Percentiles rank a stretch among this genome's conserved stretches.
phyloP scores from a whole-genome alignment of 2,888 invertebrate genomes.

The Cactoblastis cactorum region DNA sequence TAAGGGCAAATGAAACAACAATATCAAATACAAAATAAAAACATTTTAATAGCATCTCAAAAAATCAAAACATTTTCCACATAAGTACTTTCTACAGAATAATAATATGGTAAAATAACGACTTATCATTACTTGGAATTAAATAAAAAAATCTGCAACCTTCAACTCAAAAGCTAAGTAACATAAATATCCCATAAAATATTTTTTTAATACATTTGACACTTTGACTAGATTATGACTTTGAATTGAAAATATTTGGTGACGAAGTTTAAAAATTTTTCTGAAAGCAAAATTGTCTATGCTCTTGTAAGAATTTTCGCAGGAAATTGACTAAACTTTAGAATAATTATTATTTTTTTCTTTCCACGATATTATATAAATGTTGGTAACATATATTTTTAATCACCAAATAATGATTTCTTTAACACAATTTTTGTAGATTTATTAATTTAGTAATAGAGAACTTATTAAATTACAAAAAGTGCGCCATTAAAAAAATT shows the following conservation, averaged over 20 bases:
- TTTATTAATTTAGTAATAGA: no score
- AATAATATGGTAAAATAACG: slow-evolving; percentile 25
- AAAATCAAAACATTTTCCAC: slow-evolving; percentile 36
- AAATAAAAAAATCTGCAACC: neutral
- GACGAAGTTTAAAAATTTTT: no score
- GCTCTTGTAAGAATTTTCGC: no score
- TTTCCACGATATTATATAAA: no score
- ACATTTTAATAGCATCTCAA: slow-evolving; percentile 50
- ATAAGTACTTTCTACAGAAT: slow-evolving; percentile 29
- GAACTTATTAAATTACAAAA: no score
- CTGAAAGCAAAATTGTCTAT: no score
- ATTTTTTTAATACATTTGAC: slow-evolving; percentile 8
- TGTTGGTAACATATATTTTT: no score
- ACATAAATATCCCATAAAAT: neutral
- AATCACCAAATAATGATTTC: no score
- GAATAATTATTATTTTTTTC: no score
- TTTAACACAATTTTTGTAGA: no score
- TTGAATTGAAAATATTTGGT: neutral
- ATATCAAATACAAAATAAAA: slow-evolving; percentile 62
- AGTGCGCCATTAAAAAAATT: no score
- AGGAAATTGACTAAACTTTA: no score
- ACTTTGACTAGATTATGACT: slow-evolving; percentile 23
- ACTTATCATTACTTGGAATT: slow-evolving; percentile 15
- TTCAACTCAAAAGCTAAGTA: neutral
- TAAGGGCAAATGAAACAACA: slow-evolving; percentile 38